A percentile compares a stretch with the other conserved stretches of the same genome.
phyloP scores from a whole-genome alignment of 2,888 invertebrate genomes.

The Eupithecia dodoneata region DNA sequence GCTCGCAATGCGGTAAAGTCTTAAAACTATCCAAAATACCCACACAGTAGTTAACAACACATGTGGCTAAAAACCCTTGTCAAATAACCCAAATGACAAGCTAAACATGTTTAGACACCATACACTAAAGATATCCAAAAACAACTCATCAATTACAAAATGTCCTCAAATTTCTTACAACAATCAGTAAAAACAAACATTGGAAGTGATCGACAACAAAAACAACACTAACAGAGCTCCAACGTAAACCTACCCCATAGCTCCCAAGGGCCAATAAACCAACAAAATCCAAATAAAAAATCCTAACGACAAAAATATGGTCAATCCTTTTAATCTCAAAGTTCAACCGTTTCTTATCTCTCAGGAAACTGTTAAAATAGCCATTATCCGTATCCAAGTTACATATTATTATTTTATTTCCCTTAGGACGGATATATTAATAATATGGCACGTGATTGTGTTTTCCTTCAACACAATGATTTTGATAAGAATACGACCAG shows the following conservation, averaged over 20 bases:
- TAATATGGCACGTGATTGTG: slow-evolving; percentile 66
- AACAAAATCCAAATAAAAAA: not conserved
- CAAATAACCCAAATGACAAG: not conserved
- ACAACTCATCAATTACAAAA: slow-evolving; percentile 1
- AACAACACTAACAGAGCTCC: not conserved
- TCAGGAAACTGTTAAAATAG: slow-evolving; percentile 48
- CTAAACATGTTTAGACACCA: not conserved
- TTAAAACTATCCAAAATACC: not conserved
- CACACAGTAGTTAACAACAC: not conserved
- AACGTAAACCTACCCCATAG: not conserved
- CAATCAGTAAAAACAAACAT: slow-evolving; percentile 1
- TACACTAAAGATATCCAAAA: not conserved
- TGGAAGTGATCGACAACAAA: not conserved
- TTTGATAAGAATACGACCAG: slow-evolving; percentile 77
- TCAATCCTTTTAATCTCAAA: slow-evolving; percentile 13
- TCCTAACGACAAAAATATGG: slow-evolving; percentile 2
- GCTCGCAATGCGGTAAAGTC: too few relatives aligned
- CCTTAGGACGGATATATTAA: slow-evolving; percentile 71
- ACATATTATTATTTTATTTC: slow-evolving; percentile 50
- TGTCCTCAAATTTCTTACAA: not conserved
- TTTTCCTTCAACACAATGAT: slow-evolving; percentile 70
- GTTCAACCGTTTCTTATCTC: slow-evolving; percentile 45
- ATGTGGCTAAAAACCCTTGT: not conserved
- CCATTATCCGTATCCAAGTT: slow-evolving; percentile 47
- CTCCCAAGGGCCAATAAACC: slow-evolving; percentile 12